phyloP scores from a whole-genome alignment of 1,140 invertebrate genomes.

The Meloidogyne exigua region DNA sequence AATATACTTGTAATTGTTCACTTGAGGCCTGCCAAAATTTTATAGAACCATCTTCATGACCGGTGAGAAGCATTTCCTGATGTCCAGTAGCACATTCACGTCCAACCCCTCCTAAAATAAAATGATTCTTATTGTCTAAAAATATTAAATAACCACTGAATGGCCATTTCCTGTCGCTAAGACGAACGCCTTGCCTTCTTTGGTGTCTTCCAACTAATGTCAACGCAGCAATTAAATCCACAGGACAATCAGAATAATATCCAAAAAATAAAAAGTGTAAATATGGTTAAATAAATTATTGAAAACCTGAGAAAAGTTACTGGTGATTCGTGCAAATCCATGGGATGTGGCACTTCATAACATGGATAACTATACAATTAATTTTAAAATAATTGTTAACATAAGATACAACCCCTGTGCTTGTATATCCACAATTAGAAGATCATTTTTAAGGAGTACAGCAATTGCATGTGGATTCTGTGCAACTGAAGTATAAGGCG shows the following conservation, averaged over 20 bases:
- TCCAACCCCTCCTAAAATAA: conserved; percentile 53
- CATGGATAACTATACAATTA: conserved; percentile 76
- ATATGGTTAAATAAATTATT: background rate
- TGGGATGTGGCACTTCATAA: conserved; percentile 97
- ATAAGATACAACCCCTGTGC: conserved; percentile 72
- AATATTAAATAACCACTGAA: conserved; percentile 13
- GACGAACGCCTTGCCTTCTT: conserved; percentile 75
- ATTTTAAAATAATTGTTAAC: background rate
- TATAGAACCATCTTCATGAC: conserved; percentile 62
- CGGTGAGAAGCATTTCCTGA: conserved; percentile 60
- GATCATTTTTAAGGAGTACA: conserved; percentile 91
- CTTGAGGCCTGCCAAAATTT: conserved; percentile 63
- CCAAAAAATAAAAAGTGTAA: background rate
- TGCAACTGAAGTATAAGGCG: conserved; percentile 83
- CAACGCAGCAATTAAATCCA: conserved; percentile 88
- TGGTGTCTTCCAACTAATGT: conserved; percentile 79
- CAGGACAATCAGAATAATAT: conserved; percentile 87
- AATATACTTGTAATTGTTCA: conserved; percentile 74
- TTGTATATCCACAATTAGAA: conserved; percentile 93
- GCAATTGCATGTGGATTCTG: conserved; percentile 91
- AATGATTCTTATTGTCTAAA: background rate
- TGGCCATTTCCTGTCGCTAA: conserved; percentile 74
- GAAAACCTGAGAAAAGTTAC: conserved; percentile 80
- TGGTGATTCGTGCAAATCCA: conserved; percentile 96
- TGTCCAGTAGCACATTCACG: conserved; percentile 63